These are phyloP conservation scores for Rhagophthalmus giganteus DNA, from an alignment of 2,888 invertebrate genomes.

Conservation along the genomic window DNA sequence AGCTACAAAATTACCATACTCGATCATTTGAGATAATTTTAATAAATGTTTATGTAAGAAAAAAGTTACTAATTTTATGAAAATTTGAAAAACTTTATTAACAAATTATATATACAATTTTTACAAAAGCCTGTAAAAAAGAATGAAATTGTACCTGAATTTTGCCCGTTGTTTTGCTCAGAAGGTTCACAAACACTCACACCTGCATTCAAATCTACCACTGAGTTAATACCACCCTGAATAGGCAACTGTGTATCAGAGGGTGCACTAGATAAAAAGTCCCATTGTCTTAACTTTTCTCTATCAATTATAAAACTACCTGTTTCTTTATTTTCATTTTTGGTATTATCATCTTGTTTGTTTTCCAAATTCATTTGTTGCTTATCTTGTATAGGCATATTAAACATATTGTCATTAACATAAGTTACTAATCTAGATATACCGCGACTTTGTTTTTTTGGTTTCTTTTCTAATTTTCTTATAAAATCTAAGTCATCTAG, in stretches of 20 bases:
- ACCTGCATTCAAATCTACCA: slow-evolving; percentile 44
- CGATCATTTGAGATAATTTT: slow-evolving; percentile 2
- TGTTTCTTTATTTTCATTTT: slow-evolving; percentile 46
- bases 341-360: slow-evolving; percentile 59
- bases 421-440: slow-evolving; percentile 75
- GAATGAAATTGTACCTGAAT: slow-evolving; percentile 47
- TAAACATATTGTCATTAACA: slow-evolving; percentile 72
- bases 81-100: background rate
- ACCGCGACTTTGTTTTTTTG: slow-evolving; percentile 48
- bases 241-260: slow-evolving; percentile 45
- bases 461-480: slow-evolving; percentile 41
- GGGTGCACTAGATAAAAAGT: slow-evolving; percentile 78
- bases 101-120: slow-evolving; percentile 37
- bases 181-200: slow-evolving; percentile 32
- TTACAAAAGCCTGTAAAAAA: slow-evolving; percentile 37
- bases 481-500: slow-evolving; percentile 77
- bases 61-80: too few relatives aligned
- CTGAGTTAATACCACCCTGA: slow-evolving; percentile 45
- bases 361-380: slow-evolving; percentile 45
- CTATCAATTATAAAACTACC: slow-evolving; percentile 67
- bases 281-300: slow-evolving; percentile 86
- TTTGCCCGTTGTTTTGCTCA: slow-evolving; percentile 41
- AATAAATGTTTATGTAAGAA: too few relatives aligned
- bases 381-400: slow-evolving; percentile 55
- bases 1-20: slow-evolving; percentile 48